These are phyloP conservation scores for Gallinago nigripennis DNA, from an alignment of 2,797 vertebrate genomes.

Conservation along the genomic window DNA sequence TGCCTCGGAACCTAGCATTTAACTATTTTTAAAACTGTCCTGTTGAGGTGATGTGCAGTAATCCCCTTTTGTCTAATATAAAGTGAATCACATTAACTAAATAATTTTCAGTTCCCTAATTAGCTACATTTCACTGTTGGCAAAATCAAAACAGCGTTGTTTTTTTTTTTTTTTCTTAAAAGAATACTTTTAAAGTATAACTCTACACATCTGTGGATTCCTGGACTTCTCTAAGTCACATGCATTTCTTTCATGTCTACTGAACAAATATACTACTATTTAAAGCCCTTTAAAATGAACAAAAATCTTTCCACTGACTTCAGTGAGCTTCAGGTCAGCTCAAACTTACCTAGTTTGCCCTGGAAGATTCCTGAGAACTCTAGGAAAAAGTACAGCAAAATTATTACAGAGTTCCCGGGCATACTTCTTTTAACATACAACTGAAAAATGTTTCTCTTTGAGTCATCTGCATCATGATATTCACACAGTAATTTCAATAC, in stretches of 20 bases:
- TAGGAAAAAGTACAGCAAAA: neutral
- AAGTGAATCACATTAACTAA: neutral
- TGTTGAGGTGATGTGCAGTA: neutral
- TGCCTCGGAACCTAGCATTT: constrained; percentile 28
- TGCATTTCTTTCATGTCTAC: neutral
- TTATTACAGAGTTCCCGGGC: neutral
- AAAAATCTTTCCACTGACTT: neutral
- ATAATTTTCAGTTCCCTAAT: neutral
- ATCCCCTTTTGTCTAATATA: neutral
- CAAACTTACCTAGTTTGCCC: neutral
- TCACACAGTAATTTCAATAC: neutral
- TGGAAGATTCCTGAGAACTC: neutral
- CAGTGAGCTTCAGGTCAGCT: neutral
- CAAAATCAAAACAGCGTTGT: neutral
- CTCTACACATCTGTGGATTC: neutral
- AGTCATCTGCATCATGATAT: neutral
- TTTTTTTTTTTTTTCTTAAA: neutral
- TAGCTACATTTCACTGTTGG: neutral
- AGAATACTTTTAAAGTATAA: neutral
- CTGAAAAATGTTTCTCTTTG: neutral
- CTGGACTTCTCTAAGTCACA: neutral
- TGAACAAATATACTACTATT: neutral
- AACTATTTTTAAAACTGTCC: constrained; percentile 43
- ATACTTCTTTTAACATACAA: neutral
- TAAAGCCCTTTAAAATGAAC: neutral